Conservation (phyloP, 2,888 invertebrate species). For the Macrosoma leucophasiata region DNA sequence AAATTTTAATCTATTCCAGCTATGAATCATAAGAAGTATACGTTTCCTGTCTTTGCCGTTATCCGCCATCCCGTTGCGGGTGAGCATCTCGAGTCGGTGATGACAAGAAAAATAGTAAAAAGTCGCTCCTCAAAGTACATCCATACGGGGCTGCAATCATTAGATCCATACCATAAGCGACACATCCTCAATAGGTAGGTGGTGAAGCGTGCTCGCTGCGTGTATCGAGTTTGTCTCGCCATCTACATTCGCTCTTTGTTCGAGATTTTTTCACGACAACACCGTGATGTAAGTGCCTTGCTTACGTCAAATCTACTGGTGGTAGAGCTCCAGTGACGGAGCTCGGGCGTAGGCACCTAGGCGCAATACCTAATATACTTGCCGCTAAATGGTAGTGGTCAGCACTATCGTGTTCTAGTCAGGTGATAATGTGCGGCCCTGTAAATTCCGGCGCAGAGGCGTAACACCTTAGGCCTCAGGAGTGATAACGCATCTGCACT, state of each 20-base stretch:
- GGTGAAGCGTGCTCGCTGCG: slow-evolving; percentile 57
- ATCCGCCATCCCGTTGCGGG: slow-evolving; percentile 62
- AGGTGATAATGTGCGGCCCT: too few species aligned
- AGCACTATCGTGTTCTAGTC: too few species aligned
- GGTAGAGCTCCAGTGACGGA: too few species aligned
- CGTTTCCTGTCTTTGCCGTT: slow-evolving; percentile 53
- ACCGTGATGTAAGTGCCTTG: too few species aligned
- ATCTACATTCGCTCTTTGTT: slow-evolving; percentile 34
- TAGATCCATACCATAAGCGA: slow-evolving; percentile 69
- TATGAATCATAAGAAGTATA: slow-evolving; percentile 31
- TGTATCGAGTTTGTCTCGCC: slow-evolving; percentile 43
- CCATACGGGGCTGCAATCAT: slow-evolving; percentile 66
- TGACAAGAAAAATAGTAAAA: slow-evolving; percentile 60
- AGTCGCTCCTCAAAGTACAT: slow-evolving; percentile 52
- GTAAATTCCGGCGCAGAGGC: too few species aligned
- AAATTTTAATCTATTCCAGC: slow-evolving; percentile 16
- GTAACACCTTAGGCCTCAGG: too few species aligned
- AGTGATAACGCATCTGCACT: too few species aligned
- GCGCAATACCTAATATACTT: too few species aligned
- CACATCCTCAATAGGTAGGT: slow-evolving; percentile 70
- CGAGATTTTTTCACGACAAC: too few species aligned
- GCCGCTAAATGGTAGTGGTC: too few species aligned
- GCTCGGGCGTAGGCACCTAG: too few species aligned
- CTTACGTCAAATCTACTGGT: too few species aligned
- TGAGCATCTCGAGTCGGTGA: slow-evolving; percentile 38